Conservation (phyloP, 2,888 invertebrate genomes). For the Hetaerina titia region DNA sequence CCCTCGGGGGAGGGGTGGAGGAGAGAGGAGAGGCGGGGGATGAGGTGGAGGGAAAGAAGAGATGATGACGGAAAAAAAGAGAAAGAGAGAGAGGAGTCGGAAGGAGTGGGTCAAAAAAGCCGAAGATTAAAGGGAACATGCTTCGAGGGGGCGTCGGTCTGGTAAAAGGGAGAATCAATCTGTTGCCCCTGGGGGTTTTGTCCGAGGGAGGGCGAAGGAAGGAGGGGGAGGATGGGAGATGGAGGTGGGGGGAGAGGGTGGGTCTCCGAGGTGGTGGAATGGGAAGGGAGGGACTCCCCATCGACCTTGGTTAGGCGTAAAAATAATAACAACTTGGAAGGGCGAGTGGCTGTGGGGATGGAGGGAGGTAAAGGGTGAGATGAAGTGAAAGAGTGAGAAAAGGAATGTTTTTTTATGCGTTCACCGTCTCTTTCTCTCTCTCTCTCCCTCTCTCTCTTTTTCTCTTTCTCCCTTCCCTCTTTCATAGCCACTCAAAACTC, state of each 20-base stretch:
- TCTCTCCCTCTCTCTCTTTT: neutral
- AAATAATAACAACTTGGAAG: constrained; percentile 57
- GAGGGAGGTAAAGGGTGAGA: neutral
- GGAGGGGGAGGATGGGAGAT: neutral
- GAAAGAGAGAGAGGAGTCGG: neutral
- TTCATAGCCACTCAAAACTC: constrained; percentile 6
- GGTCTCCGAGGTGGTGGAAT: neutral
- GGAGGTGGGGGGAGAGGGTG: neutral
- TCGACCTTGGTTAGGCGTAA: constrained; percentile 49
- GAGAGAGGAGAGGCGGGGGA: too few species aligned
- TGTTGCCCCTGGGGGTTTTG: neutral
- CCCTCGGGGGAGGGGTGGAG: neutral
- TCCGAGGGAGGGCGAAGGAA: neutral
- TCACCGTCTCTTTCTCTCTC: neutral
- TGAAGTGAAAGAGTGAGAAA: neutral
- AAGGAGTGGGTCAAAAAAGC: constrained; percentile 10
- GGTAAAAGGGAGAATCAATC: constrained; percentile 43
- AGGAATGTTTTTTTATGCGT: neutral
- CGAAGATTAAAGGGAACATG: constrained; percentile 56
- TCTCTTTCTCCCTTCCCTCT: neutral
- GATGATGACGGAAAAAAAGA: neutral
- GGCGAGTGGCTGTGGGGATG: neutral
- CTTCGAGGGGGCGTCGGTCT: constrained; percentile 26
- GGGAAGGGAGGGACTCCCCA: neutral
- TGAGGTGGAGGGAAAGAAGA: neutral